These are phyloP conservation scores for Myocastor coypus DNA, from an alignment of 2,113 vertebrate species.

Conservation along the genomic window DNA sequence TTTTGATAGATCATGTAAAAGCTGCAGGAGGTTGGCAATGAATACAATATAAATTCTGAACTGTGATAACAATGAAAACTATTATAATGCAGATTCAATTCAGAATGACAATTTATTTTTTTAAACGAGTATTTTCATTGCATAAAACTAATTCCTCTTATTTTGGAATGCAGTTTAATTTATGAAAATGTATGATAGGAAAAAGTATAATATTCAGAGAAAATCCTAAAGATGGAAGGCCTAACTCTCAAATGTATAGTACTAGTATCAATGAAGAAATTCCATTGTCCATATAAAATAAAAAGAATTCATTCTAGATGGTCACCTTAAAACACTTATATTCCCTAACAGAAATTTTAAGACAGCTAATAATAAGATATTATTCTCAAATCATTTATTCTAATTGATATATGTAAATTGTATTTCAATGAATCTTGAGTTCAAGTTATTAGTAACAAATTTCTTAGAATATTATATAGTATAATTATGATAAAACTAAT, in stretches of 20 bases:
- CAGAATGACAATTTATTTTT: constrained; percentile 69
- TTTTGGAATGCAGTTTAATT: constrained; percentile 1
- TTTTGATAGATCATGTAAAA: constrained; percentile 68
- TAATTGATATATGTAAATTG: neutral
- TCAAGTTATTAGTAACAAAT: neutral
- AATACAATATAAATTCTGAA: constrained; percentile 68
- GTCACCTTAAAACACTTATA: neutral
- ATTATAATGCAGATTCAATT: constrained; percentile 71
- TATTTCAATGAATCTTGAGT: constrained; percentile 14
- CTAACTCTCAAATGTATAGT: neutral
- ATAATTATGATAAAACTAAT: neutral
- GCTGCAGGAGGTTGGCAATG: constrained; percentile 73
- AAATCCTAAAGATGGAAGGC: neutral
- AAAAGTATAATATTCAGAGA: neutral
- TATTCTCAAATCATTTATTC: neutral
- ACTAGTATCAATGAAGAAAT: neutral
- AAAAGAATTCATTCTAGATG: neutral
- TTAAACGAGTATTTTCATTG: constrained; percentile 46
- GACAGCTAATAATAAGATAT: neutral
- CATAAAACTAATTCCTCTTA: constrained; percentile 61
- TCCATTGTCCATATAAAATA: neutral
- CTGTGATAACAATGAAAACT: constrained; percentile 70
- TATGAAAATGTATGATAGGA: neutral
- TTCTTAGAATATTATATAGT: neutral
- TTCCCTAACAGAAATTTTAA: neutral